Base-by-base conservation (phyloP, 2,888 invertebrate genomes). In the Spicauda simplicius region DNA sequence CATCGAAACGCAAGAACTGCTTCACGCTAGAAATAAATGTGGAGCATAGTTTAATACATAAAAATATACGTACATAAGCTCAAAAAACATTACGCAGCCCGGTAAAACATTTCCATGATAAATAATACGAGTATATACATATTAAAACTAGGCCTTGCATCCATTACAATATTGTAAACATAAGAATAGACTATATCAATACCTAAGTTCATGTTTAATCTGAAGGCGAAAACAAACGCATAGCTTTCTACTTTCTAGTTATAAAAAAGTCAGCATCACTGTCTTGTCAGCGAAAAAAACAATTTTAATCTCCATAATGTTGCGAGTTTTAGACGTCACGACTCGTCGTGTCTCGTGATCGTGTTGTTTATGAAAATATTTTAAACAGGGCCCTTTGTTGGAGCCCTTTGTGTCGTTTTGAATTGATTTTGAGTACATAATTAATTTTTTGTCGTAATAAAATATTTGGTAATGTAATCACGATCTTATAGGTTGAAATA, bases 241-340 rank as follows among this genome's bases (percentile, higher is more conserved):
- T 74, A 72, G 74, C 73, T 75, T 72, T 64, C 64, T 69, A 64
- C 71, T 64, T 79, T 82, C 25, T 25, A 25, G 80, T 78, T 83
- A 85, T 84, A 83, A 83, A 81, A 82, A 66, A 72, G 70, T 74
- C 72, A 76, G 73, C 82, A 81, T 84, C 81, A 80, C 79, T 78
- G 75, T 79, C 78, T 80, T 83, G 85, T 87, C 87, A 87, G 87
- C 85, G 77, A 79, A 82, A 86, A 86, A 86, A 76, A 76, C 86
- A 85, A 84, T 86, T 87, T 87, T 88, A 88, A 88, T 88, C 86
- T 84, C 73, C 83, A 80, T 88, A 87, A 87, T 87, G 87, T 80
- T 72, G 67, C 53, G 53, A 55, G 25, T 37, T 72, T 78, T 75
- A 74, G 6, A 72, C 0, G 6, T 0, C 12, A 65, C 77, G 76